Evolutionary conservation across 2,888 invertebrate species (phyloP).

Genomic region (Drosophila macrospina): DNA sequence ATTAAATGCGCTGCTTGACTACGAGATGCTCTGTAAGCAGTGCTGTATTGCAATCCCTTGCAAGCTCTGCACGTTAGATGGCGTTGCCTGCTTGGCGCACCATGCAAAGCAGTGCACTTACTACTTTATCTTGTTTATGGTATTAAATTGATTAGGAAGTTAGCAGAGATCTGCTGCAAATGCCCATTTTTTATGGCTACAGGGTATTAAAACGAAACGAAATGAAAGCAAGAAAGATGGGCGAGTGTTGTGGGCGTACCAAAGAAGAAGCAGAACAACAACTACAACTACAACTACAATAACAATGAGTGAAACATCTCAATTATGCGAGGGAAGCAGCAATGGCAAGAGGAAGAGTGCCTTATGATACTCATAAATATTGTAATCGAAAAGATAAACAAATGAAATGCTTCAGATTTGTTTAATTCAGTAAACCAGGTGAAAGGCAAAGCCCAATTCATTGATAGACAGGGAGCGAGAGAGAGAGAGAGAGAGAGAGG

Average conservation of each 20-base stretch:
- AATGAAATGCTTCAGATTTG: constrained; percentile 35
- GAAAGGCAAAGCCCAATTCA: constrained; percentile 70
- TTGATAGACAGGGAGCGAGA: constrained; percentile 32
- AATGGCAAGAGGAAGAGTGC: background rate
- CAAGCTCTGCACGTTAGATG: too few species aligned
- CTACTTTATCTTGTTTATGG: too few species aligned
- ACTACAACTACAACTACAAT: too few species aligned
- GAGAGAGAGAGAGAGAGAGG: background rate
- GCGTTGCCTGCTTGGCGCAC: background rate
- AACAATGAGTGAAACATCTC: constrained; percentile 1
- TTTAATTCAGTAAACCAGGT: constrained; percentile 47
- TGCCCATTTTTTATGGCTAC: background rate
- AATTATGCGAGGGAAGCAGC: constrained; percentile 6
- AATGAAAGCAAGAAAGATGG: too few species aligned
- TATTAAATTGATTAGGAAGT: background rate
- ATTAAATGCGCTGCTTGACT: background rate
- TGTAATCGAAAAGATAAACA: constrained; percentile 8
- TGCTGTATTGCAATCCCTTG: background rate
- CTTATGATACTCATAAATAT: constrained; percentile 3
- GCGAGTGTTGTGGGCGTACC: too few species aligned
- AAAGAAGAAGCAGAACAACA: too few species aligned
- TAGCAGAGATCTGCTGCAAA: background rate
- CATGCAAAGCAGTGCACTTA: background rate
- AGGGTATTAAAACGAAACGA: background rate
- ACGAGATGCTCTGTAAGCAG: background rate